Percentiles rank a stretch among this genome's conserved stretches.
These are phyloP conservation scores for Acrobasis repandana DNA, from an alignment of 2,888 invertebrate species.

Conservation along the genomic window DNA sequence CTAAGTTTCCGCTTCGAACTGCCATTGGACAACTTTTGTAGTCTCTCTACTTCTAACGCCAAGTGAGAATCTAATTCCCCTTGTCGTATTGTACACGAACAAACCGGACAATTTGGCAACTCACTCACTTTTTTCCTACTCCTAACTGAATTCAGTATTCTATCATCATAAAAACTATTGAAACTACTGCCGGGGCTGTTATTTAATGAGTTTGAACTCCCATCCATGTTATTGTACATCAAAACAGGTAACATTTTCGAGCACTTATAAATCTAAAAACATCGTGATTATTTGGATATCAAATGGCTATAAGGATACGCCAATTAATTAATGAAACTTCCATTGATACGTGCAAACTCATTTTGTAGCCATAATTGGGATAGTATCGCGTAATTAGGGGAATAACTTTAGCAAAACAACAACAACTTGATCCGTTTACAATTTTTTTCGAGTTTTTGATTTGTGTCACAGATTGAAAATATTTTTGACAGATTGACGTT, in stretches of 20 bases:
- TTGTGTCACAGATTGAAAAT: constrained; percentile 9
- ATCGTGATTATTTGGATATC: constrained; percentile 54
- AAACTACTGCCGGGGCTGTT: constrained; percentile 53
- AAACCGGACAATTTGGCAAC: constrained; percentile 93
- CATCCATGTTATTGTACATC: constrained; percentile 76
- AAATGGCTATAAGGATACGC: constrained; percentile 45
- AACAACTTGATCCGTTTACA: constrained; percentile 49
- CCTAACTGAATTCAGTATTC: constrained; percentile 75
- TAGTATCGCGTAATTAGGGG: constrained; percentile 39
- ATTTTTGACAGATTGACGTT: constrained; percentile 4
- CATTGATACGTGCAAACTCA: constrained; percentile 50
- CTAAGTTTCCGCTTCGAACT: constrained; percentile 67
- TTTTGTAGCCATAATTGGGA: constrained; percentile 55
- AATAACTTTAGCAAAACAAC: constrained; percentile 55
- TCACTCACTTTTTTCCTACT: constrained; percentile 85
- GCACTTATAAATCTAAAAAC: constrained; percentile 65
- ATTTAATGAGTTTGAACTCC: constrained; percentile 58
- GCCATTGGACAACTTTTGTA: constrained; percentile 62
- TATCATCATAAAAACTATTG: constrained; percentile 64
- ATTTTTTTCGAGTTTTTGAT: constrained; percentile 37
- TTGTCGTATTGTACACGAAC: constrained; percentile 91
- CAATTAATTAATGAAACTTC: constrained; percentile 51
- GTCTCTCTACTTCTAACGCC: constrained; percentile 86
- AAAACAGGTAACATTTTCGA: constrained; percentile 72
- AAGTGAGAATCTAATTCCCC: constrained; percentile 94